Percentiles rank a stretch among this genome's conserved stretches.
These are phyloP conservation scores for Netelia melanura DNA, from an alignment of 2,888 invertebrate species.

Conservation along the genomic window DNA sequence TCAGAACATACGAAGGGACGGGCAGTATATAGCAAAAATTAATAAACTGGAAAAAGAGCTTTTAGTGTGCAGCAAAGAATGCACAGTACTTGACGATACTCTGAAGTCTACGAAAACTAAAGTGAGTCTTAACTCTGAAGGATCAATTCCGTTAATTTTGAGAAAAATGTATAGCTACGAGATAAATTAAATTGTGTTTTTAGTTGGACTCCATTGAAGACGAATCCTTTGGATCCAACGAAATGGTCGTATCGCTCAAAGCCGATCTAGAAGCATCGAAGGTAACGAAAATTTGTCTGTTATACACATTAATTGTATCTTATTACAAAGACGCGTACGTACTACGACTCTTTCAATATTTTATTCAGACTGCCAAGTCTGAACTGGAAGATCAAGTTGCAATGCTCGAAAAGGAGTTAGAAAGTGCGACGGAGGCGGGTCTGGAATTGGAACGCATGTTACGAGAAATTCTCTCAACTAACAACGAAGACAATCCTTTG, in stretches of 20 bases:
- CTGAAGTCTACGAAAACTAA: conserved; percentile 81
- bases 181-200: conserved; percentile 43
- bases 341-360: conserved; percentile 1
- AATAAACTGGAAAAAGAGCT: conserved; percentile 88
- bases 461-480: conserved; percentile 89
- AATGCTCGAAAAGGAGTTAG: conserved; percentile 90
- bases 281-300: conserved; percentile 72
- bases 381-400: conserved; percentile 89
- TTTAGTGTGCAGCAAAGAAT: conserved; percentile 86
- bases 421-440: conserved; percentile 92
- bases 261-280: conserved; percentile 87
- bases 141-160: not conserved
- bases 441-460: conserved; percentile 91
- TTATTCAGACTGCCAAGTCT: conserved; percentile 82
- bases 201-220: conserved; percentile 88
- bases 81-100: conserved; percentile 86
- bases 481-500: conserved; percentile 87
- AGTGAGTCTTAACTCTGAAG: conserved; percentile 72
- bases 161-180: conserved; percentile 1
- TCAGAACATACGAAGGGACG: conserved; percentile 89
- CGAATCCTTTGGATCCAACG: conserved; percentile 90
- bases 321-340: conserved; percentile 11
- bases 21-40: conserved; percentile 89
- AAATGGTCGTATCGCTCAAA: conserved; percentile 89
- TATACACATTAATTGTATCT: conserved; percentile 34